Base-by-base conservation (phyloP, 2,888 invertebrate species). In the Calliopum simillimum region DNA sequence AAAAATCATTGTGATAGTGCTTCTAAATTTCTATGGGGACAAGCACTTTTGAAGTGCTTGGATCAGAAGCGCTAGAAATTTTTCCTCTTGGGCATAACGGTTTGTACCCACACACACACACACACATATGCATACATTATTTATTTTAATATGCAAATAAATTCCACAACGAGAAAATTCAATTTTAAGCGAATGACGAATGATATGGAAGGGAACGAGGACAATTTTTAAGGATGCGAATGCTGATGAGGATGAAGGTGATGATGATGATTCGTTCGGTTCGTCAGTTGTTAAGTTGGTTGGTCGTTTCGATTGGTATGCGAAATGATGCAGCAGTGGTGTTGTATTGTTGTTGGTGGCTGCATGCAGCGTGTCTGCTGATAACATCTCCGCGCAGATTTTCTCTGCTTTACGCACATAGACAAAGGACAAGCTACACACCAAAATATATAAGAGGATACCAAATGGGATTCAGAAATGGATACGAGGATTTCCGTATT, bases 141-240 rank as follows among this genome's bases (percentile, higher is more conserved):
- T 75, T 75, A 75, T 75, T 76, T 76, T 76, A 76, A 76, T 78
- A 78, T 78, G 75, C 77, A 78, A 77, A 78, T 78, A 77, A 74
- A 76, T 77, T 77, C 72, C 69, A 71, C 73, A 75, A 71, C 73
- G 75, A 75, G 74, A 72, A 75, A 76, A 76, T 76, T 76, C 75
- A 76, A 77, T 77, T 78, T 75, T 59, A 63, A 63, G 59, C 68
- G 68, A 68, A 68, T 71, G 72, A 70, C 69, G 69, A 69, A 59
- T 59, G 67, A 41, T 33, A 33, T 8, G 33, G 33, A 33, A 33
- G 33, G 33, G 33, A 33, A 33, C 8, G 33, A 33, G 33, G 33
- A 33, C 33, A 33, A 33, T 33, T 33, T 33, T 4, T 1, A 33
- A 6, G 33, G 8, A 5, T 33, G 8, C 33, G 33, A 8, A 33